These are phyloP conservation scores for Leiothrix lutea DNA, from an alignment of 2,113 vertebrate genomes.

Conservation along the genomic window DNA sequence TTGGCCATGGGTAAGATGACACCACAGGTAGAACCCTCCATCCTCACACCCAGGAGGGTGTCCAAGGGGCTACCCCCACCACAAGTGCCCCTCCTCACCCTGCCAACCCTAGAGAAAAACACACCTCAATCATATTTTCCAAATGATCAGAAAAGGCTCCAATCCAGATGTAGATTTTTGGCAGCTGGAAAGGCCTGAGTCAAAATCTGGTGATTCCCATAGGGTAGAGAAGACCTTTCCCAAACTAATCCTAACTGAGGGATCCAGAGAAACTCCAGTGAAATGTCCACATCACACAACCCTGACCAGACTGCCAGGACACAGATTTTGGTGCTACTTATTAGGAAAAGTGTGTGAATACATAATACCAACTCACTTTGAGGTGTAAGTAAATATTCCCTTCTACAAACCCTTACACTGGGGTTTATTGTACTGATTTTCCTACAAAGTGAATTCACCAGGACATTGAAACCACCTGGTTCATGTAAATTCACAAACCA, in stretches of 20 bases:
- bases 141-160: neutral
- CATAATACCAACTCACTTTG: neutral
- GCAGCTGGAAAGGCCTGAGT: neutral
- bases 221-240: neutral
- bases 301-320: neutral
- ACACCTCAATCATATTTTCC: neutral
- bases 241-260: neutral
- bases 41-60: neutral
- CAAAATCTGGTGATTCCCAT: neutral
- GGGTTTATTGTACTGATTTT: neutral
- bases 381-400: neutral
- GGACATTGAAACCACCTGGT: neutral
- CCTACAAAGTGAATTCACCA: neutral
- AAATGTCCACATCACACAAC: rapidly evolving
- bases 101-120: neutral
- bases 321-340: neutral
- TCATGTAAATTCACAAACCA: neutral
- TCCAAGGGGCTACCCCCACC: neutral
- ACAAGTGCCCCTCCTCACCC: rapidly evolving
- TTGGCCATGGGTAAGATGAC: rapidly evolving
- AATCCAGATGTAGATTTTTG: neutral
- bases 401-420: neutral
- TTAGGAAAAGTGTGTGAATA: neutral
- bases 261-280: neutral
- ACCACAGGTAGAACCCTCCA: too few species aligned